Evolutionary conservation across 2,888 invertebrate species (phyloP).

Genomic region (Limnephilus rhombicus): DNA sequence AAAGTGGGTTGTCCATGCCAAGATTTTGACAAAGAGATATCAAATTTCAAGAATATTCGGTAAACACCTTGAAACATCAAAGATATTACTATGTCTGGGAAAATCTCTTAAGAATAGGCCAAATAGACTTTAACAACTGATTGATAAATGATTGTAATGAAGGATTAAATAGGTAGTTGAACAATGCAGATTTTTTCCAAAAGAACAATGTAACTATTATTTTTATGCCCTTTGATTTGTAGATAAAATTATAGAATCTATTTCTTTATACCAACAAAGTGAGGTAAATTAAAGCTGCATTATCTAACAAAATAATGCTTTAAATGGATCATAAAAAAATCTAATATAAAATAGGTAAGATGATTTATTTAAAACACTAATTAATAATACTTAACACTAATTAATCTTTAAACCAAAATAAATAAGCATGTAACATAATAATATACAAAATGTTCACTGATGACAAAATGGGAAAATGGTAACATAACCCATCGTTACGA

Average conservation of each 20-base stretch:
- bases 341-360: conserved; percentile 31
- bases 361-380: conserved; percentile 12
- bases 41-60: conserved; percentile 38
- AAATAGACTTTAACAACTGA: neutral
- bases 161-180: neutral
- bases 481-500: conserved; percentile 26
- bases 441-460: conserved; percentile 30
- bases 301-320: conserved; percentile 42
- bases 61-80: conserved; percentile 41
- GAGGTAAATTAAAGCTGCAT: conserved; percentile 31
- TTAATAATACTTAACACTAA: conserved; percentile 29
- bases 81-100: neutral
- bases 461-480: conserved; percentile 32
- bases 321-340: neutral
- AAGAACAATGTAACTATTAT: neutral
- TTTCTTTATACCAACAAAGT: neutral
- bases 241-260: conserved; percentile 22
- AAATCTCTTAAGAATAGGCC: neutral
- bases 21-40: neutral
- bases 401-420: conserved; percentile 44
- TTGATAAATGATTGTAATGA: neutral
- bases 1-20: neutral
- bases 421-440: conserved; percentile 44
- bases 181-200: neutral
- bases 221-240: conserved; percentile 4